Evolutionary conservation across 2,113 vertebrate species (phyloP).

Genomic region (Chloropsis cyanopogon): DNA sequence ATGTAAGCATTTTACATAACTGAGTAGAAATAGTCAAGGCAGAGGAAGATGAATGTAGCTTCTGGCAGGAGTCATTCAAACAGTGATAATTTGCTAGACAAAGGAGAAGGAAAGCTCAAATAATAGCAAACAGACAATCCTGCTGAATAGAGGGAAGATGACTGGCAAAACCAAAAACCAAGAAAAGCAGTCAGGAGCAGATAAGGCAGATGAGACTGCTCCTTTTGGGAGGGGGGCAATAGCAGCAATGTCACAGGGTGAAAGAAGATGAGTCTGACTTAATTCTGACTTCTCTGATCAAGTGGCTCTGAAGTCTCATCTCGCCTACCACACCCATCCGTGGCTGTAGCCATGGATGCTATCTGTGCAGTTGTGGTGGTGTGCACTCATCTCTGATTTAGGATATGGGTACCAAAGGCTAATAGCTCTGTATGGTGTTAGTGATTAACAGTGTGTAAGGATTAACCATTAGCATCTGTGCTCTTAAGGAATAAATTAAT

Average conservation of each 20-base stretch:
- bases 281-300: not conserved
- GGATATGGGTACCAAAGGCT: not conserved
- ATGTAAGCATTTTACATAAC: not conserved
- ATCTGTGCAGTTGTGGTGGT: not conserved
- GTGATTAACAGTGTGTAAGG: not conserved
- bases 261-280: not conserved
- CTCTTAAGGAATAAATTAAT: not conserved
- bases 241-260: not conserved
- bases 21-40: not conserved
- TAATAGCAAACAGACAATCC: not conserved
- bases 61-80: not conserved
- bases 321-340: fast-evolving
- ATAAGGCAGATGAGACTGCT: not conserved
- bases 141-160: not conserved
- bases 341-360: not conserved
- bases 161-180: not conserved
- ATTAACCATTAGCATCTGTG: not conserved
- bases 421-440: not conserved
- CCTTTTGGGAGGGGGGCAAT: not conserved
- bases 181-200: not conserved
- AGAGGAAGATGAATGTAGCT: not conserved
- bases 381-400: not conserved
- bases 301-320: not conserved
- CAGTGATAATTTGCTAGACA: not conserved
- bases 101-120: not conserved